A percentile compares a stretch with the other conserved stretches of the same genome.
phyloP scores from a whole-genome alignment of 1,140 invertebrate genomes.

The Diachasmimorpha longicaudata region DNA sequence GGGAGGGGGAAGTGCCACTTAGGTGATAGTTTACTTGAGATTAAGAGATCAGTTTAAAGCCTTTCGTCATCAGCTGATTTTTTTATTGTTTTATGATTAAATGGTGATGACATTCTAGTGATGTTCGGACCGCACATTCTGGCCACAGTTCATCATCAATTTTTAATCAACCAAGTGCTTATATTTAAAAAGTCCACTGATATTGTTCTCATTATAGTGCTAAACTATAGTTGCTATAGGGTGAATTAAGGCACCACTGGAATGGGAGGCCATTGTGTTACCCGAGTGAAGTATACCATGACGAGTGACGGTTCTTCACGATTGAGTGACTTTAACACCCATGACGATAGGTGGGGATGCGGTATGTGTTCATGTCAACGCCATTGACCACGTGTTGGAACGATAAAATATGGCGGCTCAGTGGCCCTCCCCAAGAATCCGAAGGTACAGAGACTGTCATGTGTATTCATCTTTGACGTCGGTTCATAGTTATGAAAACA shows the following conservation, averaged over 20 bases:
- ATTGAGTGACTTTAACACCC: constrained; percentile 16
- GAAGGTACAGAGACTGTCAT: not conserved
- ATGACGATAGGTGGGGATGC: not conserved
- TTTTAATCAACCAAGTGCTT: not conserved
- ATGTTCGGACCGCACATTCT: not conserved
- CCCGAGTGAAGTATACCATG: constrained; percentile 16
- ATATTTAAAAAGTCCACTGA: not conserved
- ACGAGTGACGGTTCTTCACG: constrained; percentile 21
- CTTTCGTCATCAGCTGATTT: too few species aligned
- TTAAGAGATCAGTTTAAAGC: not conserved
- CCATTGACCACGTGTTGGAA: constrained; percentile 28
- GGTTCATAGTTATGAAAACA: too few species aligned
- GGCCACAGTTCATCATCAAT: not conserved
- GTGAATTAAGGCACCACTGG: not conserved
- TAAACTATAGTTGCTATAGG: too few species aligned
- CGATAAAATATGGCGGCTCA: constrained; percentile 14
- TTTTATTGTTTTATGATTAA: too few species aligned
- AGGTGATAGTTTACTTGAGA: not conserved
- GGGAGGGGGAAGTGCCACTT: not conserved
- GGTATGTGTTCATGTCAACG: constrained; percentile 12
- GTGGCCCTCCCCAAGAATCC: not conserved
- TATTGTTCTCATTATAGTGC: not conserved
- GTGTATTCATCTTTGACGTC: not conserved
- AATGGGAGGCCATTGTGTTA: constrained; percentile 25
- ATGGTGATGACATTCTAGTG: too few species aligned